phyloP scores from a whole-genome alignment of 30 jellyfish, hydroid and myxozoan species.

The Catostylus mosaicus region DNA sequence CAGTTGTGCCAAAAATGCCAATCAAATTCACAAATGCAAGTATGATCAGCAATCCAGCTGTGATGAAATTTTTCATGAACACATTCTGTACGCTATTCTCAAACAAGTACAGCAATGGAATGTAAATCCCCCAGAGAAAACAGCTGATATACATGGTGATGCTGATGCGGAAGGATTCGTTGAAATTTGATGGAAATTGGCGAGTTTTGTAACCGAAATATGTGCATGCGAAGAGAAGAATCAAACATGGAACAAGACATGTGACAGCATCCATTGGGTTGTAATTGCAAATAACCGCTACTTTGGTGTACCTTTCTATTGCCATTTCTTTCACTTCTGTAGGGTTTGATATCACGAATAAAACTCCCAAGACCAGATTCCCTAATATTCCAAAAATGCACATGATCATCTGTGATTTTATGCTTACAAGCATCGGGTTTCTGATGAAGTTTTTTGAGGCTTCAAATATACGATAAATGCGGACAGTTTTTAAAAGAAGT shows the following conservation, averaged over 20 bases:
- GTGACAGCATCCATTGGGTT: constrained; percentile 23
- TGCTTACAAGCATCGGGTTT: constrained; percentile 47
- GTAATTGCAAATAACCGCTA: constrained; percentile 29
- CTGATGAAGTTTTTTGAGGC: constrained; percentile 51
- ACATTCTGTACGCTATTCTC: not conserved
- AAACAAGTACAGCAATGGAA: constrained; percentile 18
- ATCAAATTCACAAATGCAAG: constrained; percentile 17
- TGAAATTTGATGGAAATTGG: constrained; percentile 77
- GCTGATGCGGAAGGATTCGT: constrained; percentile 83
- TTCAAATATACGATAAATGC: constrained; percentile 68
- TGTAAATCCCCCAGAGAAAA: constrained; percentile 35
- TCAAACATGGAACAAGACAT: constrained; percentile 44
- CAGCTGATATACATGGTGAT: constrained; percentile 79
- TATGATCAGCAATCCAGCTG: not conserved
- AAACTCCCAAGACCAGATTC: constrained; percentile 43
- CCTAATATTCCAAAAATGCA: constrained; percentile 23
- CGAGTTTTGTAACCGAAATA: constrained; percentile 81
- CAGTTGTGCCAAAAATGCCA: constrained; percentile 40
- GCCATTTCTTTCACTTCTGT: constrained; percentile 31
- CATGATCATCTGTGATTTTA: constrained; percentile 65
- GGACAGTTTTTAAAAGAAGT: constrained; percentile 65
- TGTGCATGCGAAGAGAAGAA: constrained; percentile 73
- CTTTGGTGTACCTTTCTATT: constrained; percentile 19
- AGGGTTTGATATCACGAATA: constrained; percentile 44
- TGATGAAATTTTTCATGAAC: constrained; percentile 24